Conservation (phyloP, 1,140 invertebrate species). For the Anastatus disparis region DNA sequence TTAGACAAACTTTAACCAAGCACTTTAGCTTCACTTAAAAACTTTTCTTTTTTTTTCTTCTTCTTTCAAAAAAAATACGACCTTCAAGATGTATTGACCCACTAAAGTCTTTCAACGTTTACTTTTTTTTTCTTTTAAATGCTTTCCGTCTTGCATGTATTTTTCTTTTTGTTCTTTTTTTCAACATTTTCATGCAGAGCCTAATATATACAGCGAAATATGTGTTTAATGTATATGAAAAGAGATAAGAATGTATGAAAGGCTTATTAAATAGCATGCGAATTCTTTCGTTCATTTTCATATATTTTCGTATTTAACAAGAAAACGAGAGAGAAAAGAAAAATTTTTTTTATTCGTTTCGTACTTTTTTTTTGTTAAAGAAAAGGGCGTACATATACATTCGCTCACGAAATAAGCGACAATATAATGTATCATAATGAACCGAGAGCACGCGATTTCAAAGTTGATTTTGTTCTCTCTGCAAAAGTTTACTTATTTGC, state of each 20-base stretch:
- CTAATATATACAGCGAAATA: too few relatives aligned
- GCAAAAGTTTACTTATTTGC: too few relatives aligned
- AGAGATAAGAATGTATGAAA: not conserved
- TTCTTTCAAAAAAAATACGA: too few relatives aligned
- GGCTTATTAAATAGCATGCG: not conserved
- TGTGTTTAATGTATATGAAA: too few relatives aligned
- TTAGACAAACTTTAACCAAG: too few relatives aligned
- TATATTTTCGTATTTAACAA: conserved; percentile 7
- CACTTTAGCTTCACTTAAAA: too few relatives aligned
- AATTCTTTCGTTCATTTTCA: not conserved
- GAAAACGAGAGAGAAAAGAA: not conserved
- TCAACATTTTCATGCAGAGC: not conserved
- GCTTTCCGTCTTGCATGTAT: not conserved
- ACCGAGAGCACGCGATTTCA: conserved; percentile 33
- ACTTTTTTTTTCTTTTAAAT: not conserved
- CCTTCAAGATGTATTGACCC: too few relatives aligned
- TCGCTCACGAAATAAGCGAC: conserved; percentile 11
- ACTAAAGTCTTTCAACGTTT: too few relatives aligned
- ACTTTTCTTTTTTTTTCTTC: too few relatives aligned
- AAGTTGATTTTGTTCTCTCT: not conserved
- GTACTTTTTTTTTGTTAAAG: too few relatives aligned
- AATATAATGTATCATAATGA: conserved; percentile 38
- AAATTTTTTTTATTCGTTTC: too few relatives aligned
- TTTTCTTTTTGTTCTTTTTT: not conserved
- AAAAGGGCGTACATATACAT: not conserved